Base-by-base conservation (phyloP, 2,797 vertebrate species). In the Neosilurus hyrtlii region DNA sequence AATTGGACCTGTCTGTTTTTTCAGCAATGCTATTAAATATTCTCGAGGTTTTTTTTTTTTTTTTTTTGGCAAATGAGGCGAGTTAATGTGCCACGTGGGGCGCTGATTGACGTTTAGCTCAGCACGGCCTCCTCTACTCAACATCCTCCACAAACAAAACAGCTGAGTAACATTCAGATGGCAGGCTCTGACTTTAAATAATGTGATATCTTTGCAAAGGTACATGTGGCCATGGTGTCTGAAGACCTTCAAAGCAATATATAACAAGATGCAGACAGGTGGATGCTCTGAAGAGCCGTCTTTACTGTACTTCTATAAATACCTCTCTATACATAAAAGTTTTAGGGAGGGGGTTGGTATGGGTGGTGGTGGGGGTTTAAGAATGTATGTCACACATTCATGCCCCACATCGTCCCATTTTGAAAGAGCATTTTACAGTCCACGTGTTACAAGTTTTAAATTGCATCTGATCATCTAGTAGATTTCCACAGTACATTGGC, bases 261-360 rank as follows among this genome's bases (percentile, higher is more conserved):
- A 51, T 22, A 51, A 14, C 9, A 81, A 84, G 87, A 91, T 87
- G 88, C 88, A 84, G 87, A 91, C 93, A 93, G 93, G 92, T 93
- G 93, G 90, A 75, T 77, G 82, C 66, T 79, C 82, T 79, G 83
- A 84, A 85, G 76, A 65, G 18, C 24, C n/a, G 16, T 16, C 15
- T 26, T 20, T 20, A 65, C 24, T 52, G 11, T 63, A 24, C 37
- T 26, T 51, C 59, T 63, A 65, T 26, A 79, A 30, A 52, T 78
- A 52, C 90, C 85, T 85, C 83, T 82, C 90, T 92, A 91, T 89
- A 90, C 88, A 91, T 91, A 92, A 89, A 89, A 87, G 84, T 86
- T 89, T 88, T 87, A 85, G 89, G 87, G 87, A 80, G 81, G 82
- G 24, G 10, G 43, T 7, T 0, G 16, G 8, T 43, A 43, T 43